phyloP scores from a whole-genome alignment of 2,888 invertebrate genomes.

The Drosophila bunnanda region DNA sequence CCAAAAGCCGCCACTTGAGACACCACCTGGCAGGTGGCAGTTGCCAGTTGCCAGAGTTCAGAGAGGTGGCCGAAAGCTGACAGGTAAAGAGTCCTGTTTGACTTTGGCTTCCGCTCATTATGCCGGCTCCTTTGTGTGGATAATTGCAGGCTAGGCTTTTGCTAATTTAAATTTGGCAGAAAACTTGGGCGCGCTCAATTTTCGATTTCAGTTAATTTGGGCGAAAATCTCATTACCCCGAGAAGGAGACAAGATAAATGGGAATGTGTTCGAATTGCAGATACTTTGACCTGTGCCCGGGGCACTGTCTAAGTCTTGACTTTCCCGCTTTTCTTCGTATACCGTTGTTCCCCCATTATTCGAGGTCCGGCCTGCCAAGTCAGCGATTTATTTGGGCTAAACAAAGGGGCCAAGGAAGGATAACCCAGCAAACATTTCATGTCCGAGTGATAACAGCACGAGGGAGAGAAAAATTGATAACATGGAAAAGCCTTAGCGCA shows the following conservation, averaged over 20 bases:
- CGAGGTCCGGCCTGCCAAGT: slow-evolving; percentile 36
- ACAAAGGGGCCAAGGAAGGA: slow-evolving; percentile 44
- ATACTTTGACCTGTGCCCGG: slow-evolving; percentile 44
- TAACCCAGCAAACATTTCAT: slow-evolving; percentile 56
- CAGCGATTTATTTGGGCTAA: slow-evolving; percentile 56
- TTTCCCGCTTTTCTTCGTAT: slow-evolving; percentile 3
- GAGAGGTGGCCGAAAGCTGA: slow-evolving; percentile 26
- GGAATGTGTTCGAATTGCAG: slow-evolving; percentile 30
- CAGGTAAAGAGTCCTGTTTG: slow-evolving; percentile 50
- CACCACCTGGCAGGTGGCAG: slow-evolving; percentile 31
- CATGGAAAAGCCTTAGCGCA: slow-evolving; percentile 48
- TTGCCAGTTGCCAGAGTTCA: slow-evolving; percentile 22
- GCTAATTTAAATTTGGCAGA: slow-evolving; percentile 47
- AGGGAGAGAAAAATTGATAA: slow-evolving; percentile 54
- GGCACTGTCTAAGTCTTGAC: slow-evolving; percentile 29
- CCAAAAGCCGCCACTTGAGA: slow-evolving; percentile 47
- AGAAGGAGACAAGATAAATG: slow-evolving; percentile 43
- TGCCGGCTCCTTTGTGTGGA: slow-evolving; percentile 35
- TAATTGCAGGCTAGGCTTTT: slow-evolving; percentile 32
- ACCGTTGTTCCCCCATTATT: slow-evolving; percentile 4
- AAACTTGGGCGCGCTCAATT: slow-evolving; percentile 26
- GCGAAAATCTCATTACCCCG: slow-evolving; percentile 51
- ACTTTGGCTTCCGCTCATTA: slow-evolving; percentile 50
- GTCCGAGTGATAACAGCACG: slow-evolving; percentile 56
- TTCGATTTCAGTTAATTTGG: slow-evolving; percentile 51